Percentiles rank a stretch among this genome's conserved stretches.
Evolutionary conservation across 2,113 vertebrate genomes (phyloP).

Genomic region (Petrocephalus zakoni): DNA sequence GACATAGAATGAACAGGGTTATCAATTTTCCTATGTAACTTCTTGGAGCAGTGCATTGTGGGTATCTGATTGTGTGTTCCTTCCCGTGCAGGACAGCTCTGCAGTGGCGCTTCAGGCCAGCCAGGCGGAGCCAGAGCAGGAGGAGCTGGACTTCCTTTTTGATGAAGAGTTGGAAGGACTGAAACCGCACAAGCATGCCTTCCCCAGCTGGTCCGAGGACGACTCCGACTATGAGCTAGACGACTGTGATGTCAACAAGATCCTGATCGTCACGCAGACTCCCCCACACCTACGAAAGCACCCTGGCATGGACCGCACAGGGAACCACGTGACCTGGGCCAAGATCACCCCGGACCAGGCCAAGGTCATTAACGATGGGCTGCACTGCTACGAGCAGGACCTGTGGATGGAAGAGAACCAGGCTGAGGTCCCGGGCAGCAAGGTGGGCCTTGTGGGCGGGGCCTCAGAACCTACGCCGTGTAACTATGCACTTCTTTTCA

Average conservation of each 20-base stretch:
- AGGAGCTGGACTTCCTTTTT: slow-evolving; percentile 96
- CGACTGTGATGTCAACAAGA: slow-evolving; percentile 94
- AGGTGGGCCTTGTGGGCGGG: slow-evolving; percentile 60
- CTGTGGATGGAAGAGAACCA: slow-evolving; percentile 93
- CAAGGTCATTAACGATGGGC: slow-evolving; percentile 93
- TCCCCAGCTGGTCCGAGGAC: slow-evolving; percentile 93
- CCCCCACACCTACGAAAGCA: slow-evolving; percentile 93
- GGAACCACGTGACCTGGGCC: slow-evolving; percentile 83
- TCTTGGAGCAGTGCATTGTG: neutral
- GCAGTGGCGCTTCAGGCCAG: neutral
- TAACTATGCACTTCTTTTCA: neutral
- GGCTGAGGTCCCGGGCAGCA: slow-evolving; percentile 90
- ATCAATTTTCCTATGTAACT: neutral
- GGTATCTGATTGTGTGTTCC: neutral
- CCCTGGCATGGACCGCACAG: slow-evolving; percentile 85
- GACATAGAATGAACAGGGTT: neutral
- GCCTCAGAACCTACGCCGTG: neutral
- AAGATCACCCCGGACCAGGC: slow-evolving; percentile 86
- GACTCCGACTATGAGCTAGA: slow-evolving; percentile 93
- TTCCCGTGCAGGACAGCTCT: neutral
- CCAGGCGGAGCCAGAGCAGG: slow-evolving; percentile 71
- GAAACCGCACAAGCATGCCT: slow-evolving; percentile 79
- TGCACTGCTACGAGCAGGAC: slow-evolving; percentile 95
- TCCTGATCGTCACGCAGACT: slow-evolving; percentile 94
- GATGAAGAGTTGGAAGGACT: slow-evolving; percentile 98